A percentile compares a stretch with the other conserved stretches of the same genome.
Conservation (phyloP, 2,113 vertebrate genomes). For the Cyanocitta stelleri region DNA sequence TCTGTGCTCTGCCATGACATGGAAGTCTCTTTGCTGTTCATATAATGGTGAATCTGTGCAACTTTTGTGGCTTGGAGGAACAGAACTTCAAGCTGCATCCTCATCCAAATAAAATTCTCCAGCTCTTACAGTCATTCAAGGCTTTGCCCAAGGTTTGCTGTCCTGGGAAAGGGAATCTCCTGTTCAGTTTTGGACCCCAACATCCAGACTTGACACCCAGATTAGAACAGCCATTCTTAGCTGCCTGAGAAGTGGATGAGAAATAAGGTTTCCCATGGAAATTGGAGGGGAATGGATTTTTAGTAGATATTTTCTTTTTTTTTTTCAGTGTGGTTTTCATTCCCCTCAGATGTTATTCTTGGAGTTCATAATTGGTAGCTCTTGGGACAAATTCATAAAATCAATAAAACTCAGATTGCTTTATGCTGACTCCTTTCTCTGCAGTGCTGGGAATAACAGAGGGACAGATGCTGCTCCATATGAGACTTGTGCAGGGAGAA, state of each 20-base stretch:
- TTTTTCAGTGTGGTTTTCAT: neutral
- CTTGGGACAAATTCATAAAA: constrained; percentile 14
- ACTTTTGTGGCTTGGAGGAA: neutral
- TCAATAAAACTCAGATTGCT: neutral
- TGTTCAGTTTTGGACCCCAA: neutral
- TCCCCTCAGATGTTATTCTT: constrained; percentile 1
- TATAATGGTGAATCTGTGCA: neutral
- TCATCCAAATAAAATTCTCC: neutral
- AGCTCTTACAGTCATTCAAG: neutral
- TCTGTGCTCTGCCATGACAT: neutral
- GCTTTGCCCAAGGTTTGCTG: neutral
- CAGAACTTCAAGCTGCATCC: neutral
- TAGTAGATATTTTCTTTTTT: neutral
- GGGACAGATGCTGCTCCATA: neutral
- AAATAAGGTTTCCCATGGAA: neutral
- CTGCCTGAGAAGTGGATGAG: neutral
- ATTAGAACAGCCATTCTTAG: neutral
- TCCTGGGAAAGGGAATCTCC: neutral
- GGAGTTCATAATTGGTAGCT: neutral
- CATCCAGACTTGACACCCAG: neutral
- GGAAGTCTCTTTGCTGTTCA: neutral
- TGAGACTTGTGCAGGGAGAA: neutral
- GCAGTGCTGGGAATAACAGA: neutral
- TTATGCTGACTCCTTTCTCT: neutral
- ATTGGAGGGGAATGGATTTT: neutral